Evolutionary conservation across 2,797 vertebrate species (phyloP).

Genomic region (Onychomys torridus): DNA sequence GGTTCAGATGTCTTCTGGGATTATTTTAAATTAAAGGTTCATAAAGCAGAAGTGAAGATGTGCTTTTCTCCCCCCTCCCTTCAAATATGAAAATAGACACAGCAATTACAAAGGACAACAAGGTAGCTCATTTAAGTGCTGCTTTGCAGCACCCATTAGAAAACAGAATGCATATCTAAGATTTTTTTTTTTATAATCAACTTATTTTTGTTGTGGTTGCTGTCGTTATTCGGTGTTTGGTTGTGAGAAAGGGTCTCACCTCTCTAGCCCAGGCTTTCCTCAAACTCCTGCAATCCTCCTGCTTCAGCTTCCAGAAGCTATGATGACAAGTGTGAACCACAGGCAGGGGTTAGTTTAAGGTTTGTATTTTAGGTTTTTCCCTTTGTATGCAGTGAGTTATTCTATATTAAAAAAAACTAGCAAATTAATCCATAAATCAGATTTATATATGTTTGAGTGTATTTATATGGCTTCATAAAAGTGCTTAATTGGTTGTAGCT

Average conservation of each 20-base stretch:
- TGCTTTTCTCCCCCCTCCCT: neutral
- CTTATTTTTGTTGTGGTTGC: too few relatives aligned
- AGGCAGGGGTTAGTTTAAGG: neutral
- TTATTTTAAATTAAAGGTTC: constrained; percentile 45
- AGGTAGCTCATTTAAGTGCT: neutral
- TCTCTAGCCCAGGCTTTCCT: neutral
- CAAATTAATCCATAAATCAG: constrained; percentile 29
- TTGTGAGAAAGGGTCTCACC: neutral
- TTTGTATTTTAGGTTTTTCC: constrained; percentile 50
- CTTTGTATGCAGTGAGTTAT: neutral
- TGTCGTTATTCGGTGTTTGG: neutral
- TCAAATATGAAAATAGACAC: constrained; percentile 33
- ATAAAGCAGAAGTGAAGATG: neutral
- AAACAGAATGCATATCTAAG: neutral
- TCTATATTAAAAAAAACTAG: neutral
- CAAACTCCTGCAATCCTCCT: neutral
- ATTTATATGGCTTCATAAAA: constrained; percentile 25
- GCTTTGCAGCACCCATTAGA: neutral
- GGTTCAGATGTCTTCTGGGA: constrained; percentile 6
- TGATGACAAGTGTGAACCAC: neutral
- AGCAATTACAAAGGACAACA: neutral
- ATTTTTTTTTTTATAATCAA: neutral
- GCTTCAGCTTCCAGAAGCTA: neutral
- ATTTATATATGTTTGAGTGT: neutral
- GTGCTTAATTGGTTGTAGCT: constrained; percentile 26